A percentile compares a stretch with the other conserved stretches of the same genome.
phyloP scores from a whole-genome alignment of 2,113 vertebrate genomes.

The Typhlomys cinereus region DNA sequence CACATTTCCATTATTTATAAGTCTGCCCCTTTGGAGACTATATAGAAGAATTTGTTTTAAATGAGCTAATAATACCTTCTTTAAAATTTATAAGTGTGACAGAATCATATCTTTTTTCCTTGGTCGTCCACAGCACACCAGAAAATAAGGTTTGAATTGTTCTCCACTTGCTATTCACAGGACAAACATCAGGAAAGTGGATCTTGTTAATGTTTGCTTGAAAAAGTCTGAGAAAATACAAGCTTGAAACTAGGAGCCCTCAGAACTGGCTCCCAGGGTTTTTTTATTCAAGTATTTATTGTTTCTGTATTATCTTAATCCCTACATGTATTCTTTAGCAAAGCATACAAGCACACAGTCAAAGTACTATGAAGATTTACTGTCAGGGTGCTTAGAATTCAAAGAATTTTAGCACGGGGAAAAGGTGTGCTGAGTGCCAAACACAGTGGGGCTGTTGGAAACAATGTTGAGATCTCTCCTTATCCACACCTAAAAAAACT shows the following conservation, averaged over 20 bases:
- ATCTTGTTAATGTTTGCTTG: slow-evolving; percentile 73
- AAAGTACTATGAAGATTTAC: not conserved
- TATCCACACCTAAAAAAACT: slow-evolving; percentile 45
- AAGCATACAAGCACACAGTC: not conserved
- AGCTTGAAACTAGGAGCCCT: not conserved
- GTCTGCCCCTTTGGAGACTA: slow-evolving; percentile 85
- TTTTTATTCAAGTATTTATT: slow-evolving; percentile 1
- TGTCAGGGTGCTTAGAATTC: not conserved
- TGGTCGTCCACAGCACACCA: slow-evolving; percentile 43
- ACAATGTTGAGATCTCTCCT: slow-evolving; percentile 14
- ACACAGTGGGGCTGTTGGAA: not conserved
- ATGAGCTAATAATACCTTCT: slow-evolving; percentile 87
- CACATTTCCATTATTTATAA: slow-evolving; percentile 89
- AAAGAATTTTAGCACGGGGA: not conserved
- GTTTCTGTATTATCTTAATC: not conserved
- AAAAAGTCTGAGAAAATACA: not conserved
- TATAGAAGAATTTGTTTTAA: slow-evolving; percentile 87
- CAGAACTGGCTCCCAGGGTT: not conserved
- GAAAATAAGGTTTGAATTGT: slow-evolving; percentile 77
- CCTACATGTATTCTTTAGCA: not conserved
- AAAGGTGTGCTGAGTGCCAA: not conserved
- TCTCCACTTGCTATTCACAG: slow-evolving; percentile 75
- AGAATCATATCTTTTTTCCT: slow-evolving; percentile 73
- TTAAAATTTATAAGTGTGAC: slow-evolving; percentile 88
- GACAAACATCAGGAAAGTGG: slow-evolving; percentile 70